phyloP scores from a whole-genome alignment of 2,888 invertebrate species.

The Hirtodrosophila cameraria region DNA sequence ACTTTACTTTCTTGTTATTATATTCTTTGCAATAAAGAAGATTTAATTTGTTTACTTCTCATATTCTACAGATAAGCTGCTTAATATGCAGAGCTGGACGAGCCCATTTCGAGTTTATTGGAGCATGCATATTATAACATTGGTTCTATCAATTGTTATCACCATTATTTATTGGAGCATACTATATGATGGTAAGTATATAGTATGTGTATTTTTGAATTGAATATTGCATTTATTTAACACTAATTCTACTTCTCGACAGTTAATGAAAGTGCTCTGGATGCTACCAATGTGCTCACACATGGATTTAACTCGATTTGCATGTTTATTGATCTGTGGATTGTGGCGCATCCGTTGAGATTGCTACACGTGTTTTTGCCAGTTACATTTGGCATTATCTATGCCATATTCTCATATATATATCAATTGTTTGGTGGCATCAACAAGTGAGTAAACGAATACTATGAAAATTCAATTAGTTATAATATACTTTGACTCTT shows the following conservation, averaged over 20 bases:
- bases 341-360: constrained; percentile 90
- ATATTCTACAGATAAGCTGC: constrained; percentile 73
- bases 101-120: constrained; percentile 87
- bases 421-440: constrained; percentile 88
- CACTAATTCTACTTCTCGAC: constrained; percentile 42
- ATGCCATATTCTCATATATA: constrained; percentile 86
- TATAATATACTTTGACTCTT: not conserved
- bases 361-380: constrained; percentile 88
- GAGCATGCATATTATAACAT: constrained; percentile 88
- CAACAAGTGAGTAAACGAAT: constrained; percentile 84
- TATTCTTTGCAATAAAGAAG: not conserved
- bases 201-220: too few relatives aligned
- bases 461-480: not conserved
- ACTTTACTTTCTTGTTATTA: too few relatives aligned
- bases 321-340: constrained; percentile 89
- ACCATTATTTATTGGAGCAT: constrained; percentile 90
- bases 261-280: constrained; percentile 83
- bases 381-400: constrained; percentile 86
- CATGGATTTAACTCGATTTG: constrained; percentile 91
- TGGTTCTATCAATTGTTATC: constrained; percentile 88
- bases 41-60: constrained; percentile 5
- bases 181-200: constrained; percentile 76
- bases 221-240: not conserved
- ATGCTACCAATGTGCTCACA: constrained; percentile 88
- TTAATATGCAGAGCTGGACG: constrained; percentile 78